A percentile compares a stretch with the other conserved stretches of the same genome.
Evolutionary conservation across 2,888 invertebrate genomes (phyloP).

Genomic region (Macrosiphum euphorbiae): DNA sequence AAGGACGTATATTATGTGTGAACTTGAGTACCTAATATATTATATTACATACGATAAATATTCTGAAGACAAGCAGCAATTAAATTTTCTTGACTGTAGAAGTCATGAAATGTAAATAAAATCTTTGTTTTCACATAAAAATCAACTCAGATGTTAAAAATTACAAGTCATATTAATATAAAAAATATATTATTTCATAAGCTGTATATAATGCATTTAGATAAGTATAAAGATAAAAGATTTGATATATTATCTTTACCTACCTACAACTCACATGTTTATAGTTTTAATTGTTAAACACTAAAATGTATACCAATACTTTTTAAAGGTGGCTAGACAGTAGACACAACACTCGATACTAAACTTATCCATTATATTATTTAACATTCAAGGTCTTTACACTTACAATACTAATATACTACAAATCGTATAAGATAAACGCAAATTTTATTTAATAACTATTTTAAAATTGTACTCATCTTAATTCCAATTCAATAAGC

Average conservation of each 20-base stretch:
- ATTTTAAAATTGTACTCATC: not conserved
- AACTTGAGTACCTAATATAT: not conserved
- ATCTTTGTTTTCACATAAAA: not conserved
- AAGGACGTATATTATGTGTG: conserved; percentile 23
- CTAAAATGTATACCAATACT: not conserved
- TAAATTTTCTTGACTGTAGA: not conserved
- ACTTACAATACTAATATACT: not conserved
- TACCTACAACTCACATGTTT: not conserved
- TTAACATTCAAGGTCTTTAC: not conserved
- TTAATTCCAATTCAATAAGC: not conserved
- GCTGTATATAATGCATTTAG: not conserved
- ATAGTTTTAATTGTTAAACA: not conserved
- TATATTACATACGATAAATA: not conserved
- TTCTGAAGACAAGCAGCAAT: not conserved
- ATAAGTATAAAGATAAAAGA: not conserved
- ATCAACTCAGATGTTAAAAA: not conserved
- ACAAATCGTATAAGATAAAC: not conserved
- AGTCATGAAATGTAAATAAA: not conserved
- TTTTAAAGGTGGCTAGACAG: not conserved
- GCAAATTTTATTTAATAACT: not conserved
- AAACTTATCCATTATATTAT: not conserved
- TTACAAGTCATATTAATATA: not conserved
- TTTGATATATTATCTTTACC: not conserved
- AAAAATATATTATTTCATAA: not conserved
- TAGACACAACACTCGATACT: not conserved